Base-by-base conservation (phyloP, 1,140 invertebrate species). In the Ctenoplectra terminalis region DNA sequence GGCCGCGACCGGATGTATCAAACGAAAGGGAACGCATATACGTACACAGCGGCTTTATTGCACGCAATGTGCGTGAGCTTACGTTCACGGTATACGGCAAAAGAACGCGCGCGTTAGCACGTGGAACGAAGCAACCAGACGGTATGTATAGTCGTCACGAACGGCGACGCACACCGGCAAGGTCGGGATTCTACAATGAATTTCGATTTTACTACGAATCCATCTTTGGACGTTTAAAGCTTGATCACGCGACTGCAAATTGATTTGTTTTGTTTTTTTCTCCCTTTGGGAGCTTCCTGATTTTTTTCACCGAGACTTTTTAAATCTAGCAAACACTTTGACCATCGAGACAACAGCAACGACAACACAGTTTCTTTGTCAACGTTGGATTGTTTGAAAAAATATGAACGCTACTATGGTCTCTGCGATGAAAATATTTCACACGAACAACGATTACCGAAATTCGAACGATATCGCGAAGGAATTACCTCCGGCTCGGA, bases 21-120 rank as follows among this genome's bases (percentile, higher is more conserved):
- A 17, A 72, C 34, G 43, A 40, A 52, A 46, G 20, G 46, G 4
- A 26, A 61, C 43, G 50, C 29, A 7, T 31, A n/a, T n/a, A 58
- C 29, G 50, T 26, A 6, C 48, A 29, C 56, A 17, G 76, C 26
- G 43, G 70, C 69, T 66, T 66, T 66, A 50, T 82, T 69, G n/a
- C 52, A 46, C 46, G 43, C 60, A 60, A 43, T 54, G 52, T 46
- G 66, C 48, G 70, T 52, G 78, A 17, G 54, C 13, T 37, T 37
- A 29, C 54, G 67, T 82, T 29, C 6, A 50, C 20, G 54, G 46
- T 52, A 40, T 11, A 37, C 37, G 50, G 23, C 50, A 11, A 40
- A 34, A 52, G 43, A 58, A 50, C 17, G 58, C n/a, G 13, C 20
- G 60, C 4, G 64, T 52, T 63, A 82, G 34, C 78, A 63, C 60